phyloP scores from a whole-genome alignment of 2,113 vertebrate genomes.

The Pan troglodytes region NHGRI_mPanTro3-v2.1_pri NC_072415.2:88834001-88834500 shows the following conservation, averaged over 20 bases:
- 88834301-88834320: too few relatives aligned
- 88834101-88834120: neutral
- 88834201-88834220: accelerated
- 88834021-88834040: neutral
- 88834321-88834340: accelerated
- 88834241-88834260: accelerated
- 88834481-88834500: neutral
- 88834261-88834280: neutral
- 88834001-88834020: neutral
- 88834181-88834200: neutral
- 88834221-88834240: neutral
- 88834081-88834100: neutral
- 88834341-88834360: accelerated
- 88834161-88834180: too few relatives aligned
- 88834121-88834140: neutral
- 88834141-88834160: neutral
- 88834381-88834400: accelerated
- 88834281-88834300: accelerated
- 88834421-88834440: accelerated
- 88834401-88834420: accelerated
- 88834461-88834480: accelerated
- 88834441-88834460: neutral
- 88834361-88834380: neutral
- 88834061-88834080: neutral
- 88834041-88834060: neutral